Percentiles rank a stretch among this genome's conserved stretches.
Evolutionary conservation across 2,113 vertebrate genomes (phyloP).

Genomic region (Aldabrachelys gigantea): DNA sequence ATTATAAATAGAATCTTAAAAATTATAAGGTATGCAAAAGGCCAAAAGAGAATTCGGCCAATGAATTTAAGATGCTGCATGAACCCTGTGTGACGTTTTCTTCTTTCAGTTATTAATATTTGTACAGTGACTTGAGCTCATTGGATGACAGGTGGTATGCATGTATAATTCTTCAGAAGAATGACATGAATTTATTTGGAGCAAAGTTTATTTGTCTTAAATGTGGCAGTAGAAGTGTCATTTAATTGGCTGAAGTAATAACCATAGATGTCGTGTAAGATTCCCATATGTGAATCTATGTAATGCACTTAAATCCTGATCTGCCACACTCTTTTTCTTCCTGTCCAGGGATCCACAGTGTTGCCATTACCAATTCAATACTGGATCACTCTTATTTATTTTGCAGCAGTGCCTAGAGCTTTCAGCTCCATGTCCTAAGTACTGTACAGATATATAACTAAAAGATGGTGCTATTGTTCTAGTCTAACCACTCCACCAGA

Average conservation of each 20-base stretch:
- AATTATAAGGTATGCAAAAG: background rate
- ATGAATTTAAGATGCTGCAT: background rate
- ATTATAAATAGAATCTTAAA: background rate
- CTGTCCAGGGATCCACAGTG: background rate
- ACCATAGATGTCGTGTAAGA: background rate
- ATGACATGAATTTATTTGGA: background rate
- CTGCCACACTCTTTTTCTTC: background rate
- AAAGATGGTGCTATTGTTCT: background rate
- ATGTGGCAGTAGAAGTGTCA: background rate
- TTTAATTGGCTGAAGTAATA: conserved; percentile 24
- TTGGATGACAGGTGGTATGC: background rate
- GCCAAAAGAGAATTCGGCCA: background rate
- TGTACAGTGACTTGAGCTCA: background rate
- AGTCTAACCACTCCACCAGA: background rate
- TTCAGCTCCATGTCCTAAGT: rapidly evolving
- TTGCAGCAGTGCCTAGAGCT: background rate
- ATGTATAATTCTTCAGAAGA: background rate
- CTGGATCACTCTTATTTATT: background rate
- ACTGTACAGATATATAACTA: background rate
- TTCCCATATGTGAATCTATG: background rate
- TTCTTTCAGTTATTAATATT: background rate
- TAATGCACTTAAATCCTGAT: background rate
- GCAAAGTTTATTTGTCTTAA: background rate
- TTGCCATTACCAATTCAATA: background rate
- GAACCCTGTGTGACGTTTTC: background rate